phyloP scores from a whole-genome alignment of 2,113 vertebrate species.

The Pteruthius melanotis region DNA sequence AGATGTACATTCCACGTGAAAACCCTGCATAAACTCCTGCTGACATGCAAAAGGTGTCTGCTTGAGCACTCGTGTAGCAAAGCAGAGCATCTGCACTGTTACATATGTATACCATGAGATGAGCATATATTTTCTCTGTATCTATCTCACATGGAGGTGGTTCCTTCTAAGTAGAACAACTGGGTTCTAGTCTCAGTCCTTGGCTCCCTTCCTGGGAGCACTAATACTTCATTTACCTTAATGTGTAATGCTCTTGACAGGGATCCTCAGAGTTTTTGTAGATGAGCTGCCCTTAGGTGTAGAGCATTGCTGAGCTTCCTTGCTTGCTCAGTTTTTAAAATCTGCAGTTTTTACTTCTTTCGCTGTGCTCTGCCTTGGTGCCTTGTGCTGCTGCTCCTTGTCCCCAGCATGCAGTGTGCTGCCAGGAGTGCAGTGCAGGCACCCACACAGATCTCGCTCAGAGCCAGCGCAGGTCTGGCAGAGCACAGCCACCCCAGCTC shows the following conservation, averaged over 20 bases:
- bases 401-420: fast-evolving
- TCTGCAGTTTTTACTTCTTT: neutral
- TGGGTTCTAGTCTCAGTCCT: neutral
- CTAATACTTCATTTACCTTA: neutral
- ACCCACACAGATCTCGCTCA: neutral
- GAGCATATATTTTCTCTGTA: neutral
- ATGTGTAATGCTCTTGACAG: neutral
- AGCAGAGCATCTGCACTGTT: neutral
- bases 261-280: neutral
- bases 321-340: neutral
- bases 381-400: neutral
- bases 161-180: neutral
- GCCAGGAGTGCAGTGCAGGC: neutral
- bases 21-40: neutral
- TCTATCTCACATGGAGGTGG: neutral
- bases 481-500: neutral
- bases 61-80: neutral
- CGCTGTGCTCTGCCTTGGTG: neutral
- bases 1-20: neutral
- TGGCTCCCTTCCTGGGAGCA: neutral
- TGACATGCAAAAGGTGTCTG: constrained; percentile 26
- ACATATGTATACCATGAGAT: neutral
- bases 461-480: neutral
- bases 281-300: neutral
- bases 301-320: neutral